These are phyloP conservation scores for Drosophila equinoxialis DNA, from an alignment of 1,140 invertebrate species.

Conservation along the genomic window DNA sequence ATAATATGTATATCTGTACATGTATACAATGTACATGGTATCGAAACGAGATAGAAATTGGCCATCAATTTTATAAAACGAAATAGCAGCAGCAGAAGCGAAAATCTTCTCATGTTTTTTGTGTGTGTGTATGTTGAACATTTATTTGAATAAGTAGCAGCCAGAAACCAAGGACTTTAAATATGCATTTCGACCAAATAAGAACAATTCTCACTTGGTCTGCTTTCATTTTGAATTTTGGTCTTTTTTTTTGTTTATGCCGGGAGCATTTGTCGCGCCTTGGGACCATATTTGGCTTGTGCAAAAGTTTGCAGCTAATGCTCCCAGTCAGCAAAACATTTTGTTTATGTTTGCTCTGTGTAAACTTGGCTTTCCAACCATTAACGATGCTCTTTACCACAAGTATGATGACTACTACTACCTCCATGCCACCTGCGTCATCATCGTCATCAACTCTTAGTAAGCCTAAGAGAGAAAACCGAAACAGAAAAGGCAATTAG, in stretches of 20 bases:
- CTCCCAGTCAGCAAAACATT: background rate
- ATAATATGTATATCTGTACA: background rate
- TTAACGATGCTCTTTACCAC: conserved; percentile 21
- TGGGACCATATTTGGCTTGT: conserved; percentile 11
- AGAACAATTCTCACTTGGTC: conserved; percentile 7
- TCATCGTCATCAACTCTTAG: conserved; percentile 2
- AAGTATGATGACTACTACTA: conserved; percentile 5
- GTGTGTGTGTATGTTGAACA: background rate
- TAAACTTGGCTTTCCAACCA: conserved; percentile 11
- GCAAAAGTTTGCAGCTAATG: conserved; percentile 4
- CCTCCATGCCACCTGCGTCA: conserved; percentile 6
- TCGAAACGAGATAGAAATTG: conserved; percentile 6
- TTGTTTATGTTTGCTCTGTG: conserved; percentile 19
- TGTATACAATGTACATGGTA: background rate
- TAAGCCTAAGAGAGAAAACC: conserved; percentile 2
- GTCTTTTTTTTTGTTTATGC: background rate
- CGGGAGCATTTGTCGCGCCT: conserved; percentile 17
- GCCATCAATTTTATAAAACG: conserved; percentile 3
- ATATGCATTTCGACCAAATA: conserved; percentile 4
- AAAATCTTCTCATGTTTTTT: conserved; percentile 6
- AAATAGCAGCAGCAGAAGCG: background rate
- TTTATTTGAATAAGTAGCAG: conserved; percentile 17
- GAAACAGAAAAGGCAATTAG: conserved; percentile 15
- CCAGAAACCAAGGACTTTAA: conserved; percentile 4
- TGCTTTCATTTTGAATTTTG: background rate